Evolutionary conservation across 1,140 invertebrate genomes (phyloP), one percentile per base, ranked within the genome.

Genomic region (Ditylenchus dipsaci): DNA sequence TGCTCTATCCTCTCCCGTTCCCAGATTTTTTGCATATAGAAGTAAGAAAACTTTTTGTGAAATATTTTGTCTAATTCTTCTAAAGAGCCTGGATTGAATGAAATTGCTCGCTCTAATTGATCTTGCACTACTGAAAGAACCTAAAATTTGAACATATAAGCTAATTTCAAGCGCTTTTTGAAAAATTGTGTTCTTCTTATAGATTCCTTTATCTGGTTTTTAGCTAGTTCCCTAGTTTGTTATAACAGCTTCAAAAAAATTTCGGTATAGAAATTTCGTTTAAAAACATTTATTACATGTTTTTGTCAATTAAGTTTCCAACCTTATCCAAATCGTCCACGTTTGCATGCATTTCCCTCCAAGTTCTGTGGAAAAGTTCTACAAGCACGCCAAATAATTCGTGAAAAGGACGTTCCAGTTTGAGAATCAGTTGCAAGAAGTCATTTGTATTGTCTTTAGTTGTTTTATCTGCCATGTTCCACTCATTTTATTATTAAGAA

Each of bases 331-430:
- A 58, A 49, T 76, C 74, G 21, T 65, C 70, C 19, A 75, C 67
- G 13, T 73, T 77, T n/a, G 76, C 76, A 43, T 78, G 66, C 77
- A 79, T 78, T 45, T 78, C 76, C 27, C 78, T 38, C 76, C 76
- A 78, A 15, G 77, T 78, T 29, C 71, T 38, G 49, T 74, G 75
- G 38, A 79, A 78, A 0, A 78, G 58, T 29, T 75, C 68, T 9
- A 78, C 67, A 9, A 65, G 45, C 21, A 76, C 27, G 9, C 57
- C 15, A 42, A 78, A 78, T 17, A 78, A 49, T 26, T 63, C 63
- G 19, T 76, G 19, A 53, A 78, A 74, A 11, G 76, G 76, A 17
- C 47, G 62, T 30, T 78, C 77, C n/a, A 56, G 56, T 47, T 78
- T 76, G 45, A 79, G 67, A 13, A 78, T 53, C 0, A 79, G 33